A percentile compares a stretch with the other conserved stretches of the same genome.
Conservation (phyloP, 2,888 invertebrate species). For the Sialis lutaria region DNA sequence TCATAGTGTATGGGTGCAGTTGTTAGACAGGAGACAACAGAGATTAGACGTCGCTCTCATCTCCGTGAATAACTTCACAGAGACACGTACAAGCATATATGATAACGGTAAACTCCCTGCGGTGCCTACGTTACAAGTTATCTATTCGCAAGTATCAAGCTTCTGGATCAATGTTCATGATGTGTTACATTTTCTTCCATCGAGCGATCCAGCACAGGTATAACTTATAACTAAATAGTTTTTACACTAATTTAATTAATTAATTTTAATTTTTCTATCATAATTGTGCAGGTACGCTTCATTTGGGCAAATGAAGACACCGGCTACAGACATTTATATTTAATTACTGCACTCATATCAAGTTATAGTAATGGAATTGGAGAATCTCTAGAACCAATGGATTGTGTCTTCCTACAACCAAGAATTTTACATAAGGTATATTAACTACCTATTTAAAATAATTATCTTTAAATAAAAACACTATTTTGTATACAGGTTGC, state of each 20-base stretch:
- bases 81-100: slow-evolving; percentile 33
- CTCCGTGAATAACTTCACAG: slow-evolving; percentile 60
- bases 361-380: slow-evolving; percentile 35
- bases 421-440: slow-evolving; percentile 41
- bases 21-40: slow-evolving; percentile 78
- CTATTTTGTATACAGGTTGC: slow-evolving; percentile 26
- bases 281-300: slow-evolving; percentile 39
- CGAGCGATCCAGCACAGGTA: slow-evolving; percentile 28
- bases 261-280: slow-evolving; percentile 46
- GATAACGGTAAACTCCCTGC: slow-evolving; percentile 24
- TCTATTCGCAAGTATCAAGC: slow-evolving; percentile 45
- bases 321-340: slow-evolving; percentile 76
- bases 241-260: no score
- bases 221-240: slow-evolving; percentile 13
- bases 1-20: slow-evolving; percentile 75
- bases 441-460: no score
- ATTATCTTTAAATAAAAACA: no score
- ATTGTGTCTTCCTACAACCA: slow-evolving; percentile 34
- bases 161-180: slow-evolving; percentile 95
- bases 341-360: slow-evolving; percentile 45
- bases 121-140: slow-evolving; percentile 34
- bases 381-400: slow-evolving; percentile 30
- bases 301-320: slow-evolving; percentile 89
- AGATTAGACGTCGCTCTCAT: slow-evolving; percentile 67
- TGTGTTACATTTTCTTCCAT: slow-evolving; percentile 65